A percentile compares a stretch with the other conserved stretches of the same genome.
phyloP scores from a whole-genome alignment of 1,140 invertebrate species.

The Apis laboriosa region DNA sequence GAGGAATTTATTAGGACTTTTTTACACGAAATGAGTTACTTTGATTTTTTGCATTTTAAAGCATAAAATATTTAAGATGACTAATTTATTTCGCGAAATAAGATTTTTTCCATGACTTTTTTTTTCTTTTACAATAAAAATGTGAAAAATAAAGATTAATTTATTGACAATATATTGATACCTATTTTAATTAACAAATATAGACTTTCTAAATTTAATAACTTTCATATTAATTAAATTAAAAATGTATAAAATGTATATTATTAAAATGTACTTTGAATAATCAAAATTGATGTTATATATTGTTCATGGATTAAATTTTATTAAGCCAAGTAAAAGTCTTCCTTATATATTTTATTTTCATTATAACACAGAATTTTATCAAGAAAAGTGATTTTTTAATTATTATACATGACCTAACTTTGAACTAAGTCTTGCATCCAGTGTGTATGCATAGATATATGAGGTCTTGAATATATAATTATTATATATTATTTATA shows the following conservation, averaged over 20 bases:
- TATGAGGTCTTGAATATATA: slow-evolving; percentile 18
- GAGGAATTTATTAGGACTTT: slow-evolving; percentile 69
- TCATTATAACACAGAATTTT: slow-evolving; percentile 20
- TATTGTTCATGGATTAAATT: slow-evolving; percentile 44
- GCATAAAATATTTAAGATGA: slow-evolving; percentile 40
- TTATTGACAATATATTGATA: slow-evolving; percentile 28
- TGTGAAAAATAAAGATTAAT: background rate
- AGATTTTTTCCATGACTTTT: slow-evolving; percentile 43
- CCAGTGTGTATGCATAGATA: slow-evolving; percentile 17
- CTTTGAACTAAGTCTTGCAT: slow-evolving; percentile 30
- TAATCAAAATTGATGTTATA: slow-evolving; percentile 39
- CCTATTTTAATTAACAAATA: slow-evolving; percentile 35
- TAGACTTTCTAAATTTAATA: slow-evolving; percentile 4
- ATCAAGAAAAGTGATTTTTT: slow-evolving; percentile 2
- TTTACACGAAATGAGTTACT: slow-evolving; percentile 45
- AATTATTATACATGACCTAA: slow-evolving; percentile 20
- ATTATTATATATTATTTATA: slow-evolving; percentile 40
- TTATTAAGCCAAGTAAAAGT: slow-evolving; percentile 29
- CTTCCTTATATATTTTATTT: slow-evolving; percentile 33
- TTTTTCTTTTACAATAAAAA: slow-evolving; percentile 5
- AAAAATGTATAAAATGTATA: slow-evolving; percentile 13
- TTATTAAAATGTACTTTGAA: slow-evolving; percentile 32
- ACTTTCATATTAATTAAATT: slow-evolving; percentile 46
- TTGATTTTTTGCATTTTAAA: slow-evolving; percentile 54
- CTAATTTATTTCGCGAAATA: slow-evolving; percentile 43